Base-by-base conservation (phyloP, 2,888 invertebrate genomes). In the Drosophila melanosoma region DNA sequence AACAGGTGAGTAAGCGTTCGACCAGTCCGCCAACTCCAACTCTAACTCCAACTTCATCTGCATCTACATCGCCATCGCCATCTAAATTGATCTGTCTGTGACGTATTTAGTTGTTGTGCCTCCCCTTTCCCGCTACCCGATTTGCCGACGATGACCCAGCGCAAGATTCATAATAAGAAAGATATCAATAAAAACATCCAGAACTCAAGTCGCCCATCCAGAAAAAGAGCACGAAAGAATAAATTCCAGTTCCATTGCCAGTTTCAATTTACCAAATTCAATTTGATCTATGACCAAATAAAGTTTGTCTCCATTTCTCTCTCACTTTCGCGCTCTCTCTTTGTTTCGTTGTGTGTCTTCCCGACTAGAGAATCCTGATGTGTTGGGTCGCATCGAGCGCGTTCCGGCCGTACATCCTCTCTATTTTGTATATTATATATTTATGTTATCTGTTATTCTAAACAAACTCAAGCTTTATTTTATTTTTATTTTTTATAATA, bases 1-100 rank as follows among this genome's bases (percentile, higher is more conserved):
- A 76, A 89, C 87, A 88, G 87, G 87, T 90, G 89, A 90, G 87
- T 90, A 74, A 76, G 66, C 67, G 69, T 56, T 65, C 48, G 62
- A 66, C 70, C 71, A 67, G 26, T 63, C 42, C 38, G 17, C 51
- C 35, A 20, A 26, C 45, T 32, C 61, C 49, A 29, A 45, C 12
- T 40, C 32, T 36, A 29, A 23, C 32, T 26, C 6, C 45, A 23
- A 15, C 45, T 45, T 52, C n/a, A 5, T 36, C 32, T 36, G 26
- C 51, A 23, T 49, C 20, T 48, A 23, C 29, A 12, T 17, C 10
- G n/a, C 45, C 48, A 20, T 54, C 32, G 29, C 45, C 26, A 15
- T 57, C 33, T 20, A 17, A 33, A n/a, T 58, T 36, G 32, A 6
- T 56, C 45, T 51, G 12, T 49, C n/a, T 32, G 29, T 32, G 11